These are phyloP conservation scores for Zapus hudsonius DNA, from an alignment of 2,113 vertebrate genomes.

Conservation along the genomic window DNA sequence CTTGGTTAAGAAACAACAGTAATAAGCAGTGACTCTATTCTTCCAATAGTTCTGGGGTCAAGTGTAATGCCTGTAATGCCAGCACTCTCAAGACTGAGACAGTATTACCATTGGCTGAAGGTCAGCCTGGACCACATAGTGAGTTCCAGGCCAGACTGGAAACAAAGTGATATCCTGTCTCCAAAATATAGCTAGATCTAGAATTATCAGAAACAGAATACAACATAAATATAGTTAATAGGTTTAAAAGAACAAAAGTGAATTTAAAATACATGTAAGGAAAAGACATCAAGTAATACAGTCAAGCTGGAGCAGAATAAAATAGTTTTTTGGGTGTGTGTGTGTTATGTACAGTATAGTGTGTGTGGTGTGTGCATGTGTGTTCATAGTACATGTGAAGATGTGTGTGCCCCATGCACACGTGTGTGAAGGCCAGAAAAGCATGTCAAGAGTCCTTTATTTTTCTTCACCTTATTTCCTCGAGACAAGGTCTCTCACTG, in stretches of 20 bases:
- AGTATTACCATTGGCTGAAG: neutral
- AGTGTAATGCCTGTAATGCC: neutral
- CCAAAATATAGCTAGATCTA: neutral
- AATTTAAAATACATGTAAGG: conserved; percentile 23
- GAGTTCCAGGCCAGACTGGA: neutral
- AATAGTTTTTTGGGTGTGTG: neutral
- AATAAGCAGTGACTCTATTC: neutral
- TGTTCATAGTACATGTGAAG: no score
- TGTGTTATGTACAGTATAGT: no score
- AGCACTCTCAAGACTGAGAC: neutral
- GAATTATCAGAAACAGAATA: neutral
- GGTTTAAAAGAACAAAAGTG: conserved; percentile 6
- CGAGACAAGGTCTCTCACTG: no score
- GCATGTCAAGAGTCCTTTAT: no score
- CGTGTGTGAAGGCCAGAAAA: no score
- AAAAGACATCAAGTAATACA: neutral
- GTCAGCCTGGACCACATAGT: neutral
- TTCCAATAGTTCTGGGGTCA: neutral
- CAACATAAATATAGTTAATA: neutral
- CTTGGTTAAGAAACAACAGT: neutral
- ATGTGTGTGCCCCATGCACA: no score
- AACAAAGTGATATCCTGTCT: no score
- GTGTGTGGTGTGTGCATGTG: no score
- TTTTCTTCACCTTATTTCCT: no score
- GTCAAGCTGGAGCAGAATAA: neutral